phyloP scores from a whole-genome alignment of 2,888 invertebrate genomes.

The Stenurella melanura region DNA sequence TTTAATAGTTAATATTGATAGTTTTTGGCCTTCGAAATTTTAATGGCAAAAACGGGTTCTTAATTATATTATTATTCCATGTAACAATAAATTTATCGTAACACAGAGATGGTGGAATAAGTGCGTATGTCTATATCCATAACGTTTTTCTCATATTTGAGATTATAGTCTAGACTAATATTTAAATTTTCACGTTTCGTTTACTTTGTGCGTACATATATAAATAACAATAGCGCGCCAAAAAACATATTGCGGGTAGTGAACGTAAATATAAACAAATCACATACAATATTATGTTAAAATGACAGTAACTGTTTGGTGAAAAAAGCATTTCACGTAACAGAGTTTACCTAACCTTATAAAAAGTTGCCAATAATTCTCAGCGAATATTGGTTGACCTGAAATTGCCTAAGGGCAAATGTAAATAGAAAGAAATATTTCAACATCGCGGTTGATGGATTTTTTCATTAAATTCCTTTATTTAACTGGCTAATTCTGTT shows the following conservation, averaged over 20 bases:
- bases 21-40: constrained; percentile 52
- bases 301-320: not conserved
- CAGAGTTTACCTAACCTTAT: too few species aligned
- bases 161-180: constrained; percentile 10
- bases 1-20: constrained; percentile 49
- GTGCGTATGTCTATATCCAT: not conserved
- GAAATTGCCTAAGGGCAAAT: too few species aligned
- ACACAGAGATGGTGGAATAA: not conserved
- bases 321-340: too few species aligned
- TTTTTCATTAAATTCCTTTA: too few species aligned
- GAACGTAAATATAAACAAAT: not conserved
- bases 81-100: constrained; percentile 30
- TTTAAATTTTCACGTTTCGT: constrained; percentile 13
- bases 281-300: not conserved
- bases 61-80: constrained; percentile 47
- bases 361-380: too few species aligned
- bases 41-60: constrained; percentile 52
- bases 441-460: too few species aligned
- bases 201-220: not conserved
- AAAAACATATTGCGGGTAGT: not conserved
- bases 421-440: too few species aligned
- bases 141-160: not conserved
- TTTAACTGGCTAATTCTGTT: too few species aligned
- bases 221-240: not conserved
- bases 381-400: too few species aligned